These are phyloP conservation scores for Cydia fagiglandana DNA, from an alignment of 1,140 invertebrate species.

Conservation along the genomic window DNA sequence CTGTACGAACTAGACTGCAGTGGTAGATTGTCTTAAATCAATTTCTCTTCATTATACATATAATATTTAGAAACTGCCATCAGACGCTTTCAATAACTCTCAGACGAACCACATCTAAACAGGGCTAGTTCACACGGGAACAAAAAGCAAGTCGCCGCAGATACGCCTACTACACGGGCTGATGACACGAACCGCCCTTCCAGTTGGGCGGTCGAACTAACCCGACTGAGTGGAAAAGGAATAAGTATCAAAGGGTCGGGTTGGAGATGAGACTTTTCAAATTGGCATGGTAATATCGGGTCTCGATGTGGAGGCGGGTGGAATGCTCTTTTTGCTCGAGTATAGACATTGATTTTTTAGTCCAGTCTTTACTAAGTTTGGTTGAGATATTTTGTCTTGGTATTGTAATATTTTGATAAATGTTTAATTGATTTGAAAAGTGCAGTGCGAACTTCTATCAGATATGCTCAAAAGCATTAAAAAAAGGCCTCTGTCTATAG, in stretches of 20 bases:
- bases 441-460: background rate
- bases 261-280: background rate
- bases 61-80: too few relatives aligned
- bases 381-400: background rate
- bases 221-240: background rate
- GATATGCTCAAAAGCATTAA: background rate
- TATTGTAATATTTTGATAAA: background rate
- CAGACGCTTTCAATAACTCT: too few relatives aligned
- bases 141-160: constrained; percentile 4
- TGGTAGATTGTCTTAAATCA: too few relatives aligned
- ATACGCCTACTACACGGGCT: constrained; percentile 39
- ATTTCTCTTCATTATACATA: too few relatives aligned
- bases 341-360: constrained; percentile 27
- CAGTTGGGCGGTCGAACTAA: constrained; percentile 37
- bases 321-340: constrained; percentile 21
- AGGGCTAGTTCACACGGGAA: background rate
- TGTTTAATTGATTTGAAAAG: too few relatives aligned
- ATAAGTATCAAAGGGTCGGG: background rate
- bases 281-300: constrained; percentile 1
- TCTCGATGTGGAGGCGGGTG: background rate
- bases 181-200: constrained; percentile 38
- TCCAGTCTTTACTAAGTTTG: background rate
- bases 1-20: too few relatives aligned
- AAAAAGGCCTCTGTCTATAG: too few relatives aligned
- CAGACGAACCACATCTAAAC: constrained; percentile 13